Evolutionary conservation across 2,888 invertebrate species (phyloP).

Genomic region (Harpalus rufipes): DNA sequence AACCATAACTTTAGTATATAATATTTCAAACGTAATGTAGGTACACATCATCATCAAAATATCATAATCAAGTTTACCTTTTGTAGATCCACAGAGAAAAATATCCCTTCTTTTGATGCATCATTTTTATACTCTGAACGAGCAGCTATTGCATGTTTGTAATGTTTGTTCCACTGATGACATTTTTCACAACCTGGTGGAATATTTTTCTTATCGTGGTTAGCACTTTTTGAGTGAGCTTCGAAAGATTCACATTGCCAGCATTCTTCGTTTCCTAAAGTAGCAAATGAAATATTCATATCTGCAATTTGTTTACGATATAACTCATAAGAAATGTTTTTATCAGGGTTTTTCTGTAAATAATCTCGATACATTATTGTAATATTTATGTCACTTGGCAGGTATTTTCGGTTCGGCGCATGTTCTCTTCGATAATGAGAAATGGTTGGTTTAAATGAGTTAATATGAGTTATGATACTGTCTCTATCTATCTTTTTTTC

Average conservation of each 20-base stretch:
- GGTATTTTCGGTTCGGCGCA: slow-evolving; percentile 69
- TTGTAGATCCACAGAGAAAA: slow-evolving; percentile 67
- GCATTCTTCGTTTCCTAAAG: too few species aligned
- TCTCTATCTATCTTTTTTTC: slow-evolving; percentile 48
- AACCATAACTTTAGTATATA: not conserved
- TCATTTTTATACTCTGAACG: slow-evolving; percentile 62
- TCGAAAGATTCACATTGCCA: slow-evolving; percentile 48
- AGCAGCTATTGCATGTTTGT: slow-evolving; percentile 57
- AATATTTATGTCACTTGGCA: slow-evolving; percentile 69
- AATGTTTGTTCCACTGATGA: slow-evolving; percentile 63
- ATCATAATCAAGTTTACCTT: slow-evolving; percentile 56
- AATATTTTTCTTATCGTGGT: slow-evolving; percentile 65
- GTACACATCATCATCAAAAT: slow-evolving; percentile 3
- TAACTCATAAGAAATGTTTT: slow-evolving; percentile 68
- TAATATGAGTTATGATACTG: slow-evolving; percentile 63
- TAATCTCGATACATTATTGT: slow-evolving; percentile 69
- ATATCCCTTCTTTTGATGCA: slow-evolving; percentile 22
- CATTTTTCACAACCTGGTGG: slow-evolving; percentile 63
- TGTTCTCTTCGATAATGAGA: slow-evolving; percentile 70
- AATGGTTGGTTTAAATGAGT: slow-evolving; percentile 66
- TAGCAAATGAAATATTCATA: slow-evolving; percentile 69
- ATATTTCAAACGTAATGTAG: not conserved
- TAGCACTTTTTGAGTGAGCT: slow-evolving; percentile 62
- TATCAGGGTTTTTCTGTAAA: slow-evolving; percentile 66
- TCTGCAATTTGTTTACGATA: slow-evolving; percentile 68